Percentiles rank a stretch among this genome's conserved stretches.
Evolutionary conservation across 2,888 invertebrate genomes (phyloP).

Genomic region (Phytoseiulus persimilis): DNA sequence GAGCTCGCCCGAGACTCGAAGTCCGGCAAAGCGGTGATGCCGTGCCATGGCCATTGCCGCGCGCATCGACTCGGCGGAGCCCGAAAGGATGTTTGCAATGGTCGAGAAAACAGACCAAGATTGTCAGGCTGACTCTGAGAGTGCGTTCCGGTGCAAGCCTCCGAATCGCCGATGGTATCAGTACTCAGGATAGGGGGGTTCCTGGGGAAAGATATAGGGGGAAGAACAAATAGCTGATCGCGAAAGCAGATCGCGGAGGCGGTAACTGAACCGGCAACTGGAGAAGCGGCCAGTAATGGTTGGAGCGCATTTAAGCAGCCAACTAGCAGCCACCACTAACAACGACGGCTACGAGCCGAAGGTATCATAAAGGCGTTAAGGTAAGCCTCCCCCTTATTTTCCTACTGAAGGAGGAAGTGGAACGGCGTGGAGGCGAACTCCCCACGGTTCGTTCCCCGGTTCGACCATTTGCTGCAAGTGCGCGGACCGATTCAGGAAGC

Average conservation of each 20-base stretch:
- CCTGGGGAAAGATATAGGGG: neutral
- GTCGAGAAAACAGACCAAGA: too few species aligned
- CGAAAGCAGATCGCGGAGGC: neutral
- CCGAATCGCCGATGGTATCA: too few species aligned
- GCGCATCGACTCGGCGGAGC: too few species aligned
- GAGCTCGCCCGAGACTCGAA: too few species aligned
- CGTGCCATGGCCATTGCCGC: too few species aligned
- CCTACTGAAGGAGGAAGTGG: neutral
- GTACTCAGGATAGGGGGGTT: neutral
- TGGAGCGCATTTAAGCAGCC: neutral
- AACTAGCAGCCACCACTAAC: neutral
- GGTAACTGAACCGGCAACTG: neutral
- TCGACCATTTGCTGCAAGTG: neutral
- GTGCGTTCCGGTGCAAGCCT: too few species aligned
- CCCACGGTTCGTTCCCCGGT: neutral
- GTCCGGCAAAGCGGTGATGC: too few species aligned
- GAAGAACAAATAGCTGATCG: neutral
- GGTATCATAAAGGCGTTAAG: slow-evolving; percentile 5
- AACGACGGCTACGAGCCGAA: neutral
- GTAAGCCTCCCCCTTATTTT: neutral
- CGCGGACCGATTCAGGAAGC: neutral
- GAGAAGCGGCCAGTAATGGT: neutral
- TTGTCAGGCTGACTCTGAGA: too few species aligned
- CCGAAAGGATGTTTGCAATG: too few species aligned
- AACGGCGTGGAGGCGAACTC: neutral